Evolutionary conservation across 2,113 vertebrate species (phyloP).

Genomic region (Echinops telfairi): DNA sequence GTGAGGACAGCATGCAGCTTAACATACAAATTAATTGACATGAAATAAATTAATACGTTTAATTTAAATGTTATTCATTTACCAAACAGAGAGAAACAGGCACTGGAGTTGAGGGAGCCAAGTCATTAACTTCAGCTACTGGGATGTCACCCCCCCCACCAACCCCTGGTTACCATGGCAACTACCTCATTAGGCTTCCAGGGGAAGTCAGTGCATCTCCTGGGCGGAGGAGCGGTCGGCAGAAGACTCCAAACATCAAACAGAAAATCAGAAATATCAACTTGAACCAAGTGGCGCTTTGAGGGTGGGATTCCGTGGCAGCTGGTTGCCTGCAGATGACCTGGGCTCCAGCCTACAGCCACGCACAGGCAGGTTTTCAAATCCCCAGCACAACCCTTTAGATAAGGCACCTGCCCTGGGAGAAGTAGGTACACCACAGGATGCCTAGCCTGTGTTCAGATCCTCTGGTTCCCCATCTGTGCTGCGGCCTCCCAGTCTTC

Average conservation of each 20-base stretch:
- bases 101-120: conserved; percentile 73
- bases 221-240: conserved; percentile 62
- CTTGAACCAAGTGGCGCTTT: conserved; percentile 55
- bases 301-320: conserved; percentile 50
- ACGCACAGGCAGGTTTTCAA: neutral
- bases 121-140: conserved; percentile 69
- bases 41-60: conserved; percentile 85
- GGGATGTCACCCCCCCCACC: conserved; percentile 64
- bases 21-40: conserved; percentile 86
- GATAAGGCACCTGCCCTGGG: neutral
- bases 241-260: conserved; percentile 69
- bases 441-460: neutral
- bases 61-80: conserved; percentile 87
- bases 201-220: conserved; percentile 66
- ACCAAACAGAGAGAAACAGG: conserved; percentile 79
- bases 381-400: neutral
- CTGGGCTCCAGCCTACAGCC: neutral
- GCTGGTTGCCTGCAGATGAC: conserved; percentile 54
- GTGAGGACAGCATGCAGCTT: conserved; percentile 69
- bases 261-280: conserved; percentile 65
- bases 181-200: conserved; percentile 84
- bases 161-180: conserved; percentile 83
- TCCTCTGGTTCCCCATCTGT: neutral
- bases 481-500: neutral
- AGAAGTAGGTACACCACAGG: neutral